Evolutionary conservation across 2,113 vertebrate species (phyloP), one percentile per base, ranked within the genome.

Genomic region (Chaenogobius annularis): DNA sequence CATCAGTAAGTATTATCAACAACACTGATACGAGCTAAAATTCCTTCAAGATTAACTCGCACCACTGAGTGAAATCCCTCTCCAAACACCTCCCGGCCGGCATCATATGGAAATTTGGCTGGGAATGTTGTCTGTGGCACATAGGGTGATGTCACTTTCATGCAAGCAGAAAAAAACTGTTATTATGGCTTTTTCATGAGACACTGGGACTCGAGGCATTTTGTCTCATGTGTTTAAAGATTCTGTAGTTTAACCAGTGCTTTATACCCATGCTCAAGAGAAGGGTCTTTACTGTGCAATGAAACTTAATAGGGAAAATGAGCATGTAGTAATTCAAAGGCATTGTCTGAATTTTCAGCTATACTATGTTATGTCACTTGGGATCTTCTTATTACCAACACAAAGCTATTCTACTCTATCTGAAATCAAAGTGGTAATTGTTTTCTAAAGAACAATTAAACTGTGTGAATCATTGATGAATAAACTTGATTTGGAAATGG

Each of bases 101-200:
- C 59, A 73, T 78, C 88, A 82, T 82, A 73, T 68, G 79, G 74
- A 75, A 79, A 89, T 83, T 81, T 48, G 47, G 70, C 73, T 0
- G 17, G 82, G 79, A 86, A 87, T 83, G 82, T 72, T 43, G 58
- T 35, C 26, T 61, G 64, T 87, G 81, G 66, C 70, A 79, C 23
- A 54, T 73, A 80, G 14, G 3, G 35, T 88, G 88, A 92, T 81
- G 82, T 91, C 87, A 90, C 1, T 55, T 74, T 81, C 83, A 79
- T 67, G 72, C 70, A 80, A n/a, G 37, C 56, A 71, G 52, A 59
- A 77, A 59, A 76, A 52, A 65, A 61, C n/a, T 77, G 66, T 69
- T 74, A 40, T 78, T 59, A 74, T 54, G 48, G 69, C 58, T 52
- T 54, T 54, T 7, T 61, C 73, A 83, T 78, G 72, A 73, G 84